Evolutionary conservation across 2,888 invertebrate species (phyloP), one percentile per base, ranked within the genome.

Genomic region (Oscheius sp.): DNA sequence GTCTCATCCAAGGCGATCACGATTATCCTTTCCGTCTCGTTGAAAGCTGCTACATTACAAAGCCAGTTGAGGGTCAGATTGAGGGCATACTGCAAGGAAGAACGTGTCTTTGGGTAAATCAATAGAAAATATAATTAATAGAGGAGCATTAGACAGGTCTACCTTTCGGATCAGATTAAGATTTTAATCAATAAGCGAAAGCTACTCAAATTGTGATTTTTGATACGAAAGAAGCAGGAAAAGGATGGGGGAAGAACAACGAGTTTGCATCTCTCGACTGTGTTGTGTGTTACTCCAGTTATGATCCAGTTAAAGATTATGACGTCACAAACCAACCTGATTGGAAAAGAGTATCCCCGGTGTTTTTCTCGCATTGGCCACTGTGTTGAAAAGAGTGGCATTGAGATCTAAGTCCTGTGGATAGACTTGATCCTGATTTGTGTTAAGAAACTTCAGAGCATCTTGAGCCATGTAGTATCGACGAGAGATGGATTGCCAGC

Each of bases 51-150:
- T 49, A 80, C 33, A 50, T 84, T 84, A 68, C 84, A 84, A 22
- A 84, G 56, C 73, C 80, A 84, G 57, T 84, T 84, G 22, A 81
- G 64, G 2, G 84, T 81, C 26, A 84, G 78, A 38, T 82, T 81
- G 38, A 84, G 73, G 33, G 84, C 83, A 64, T 82, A 78, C 84
- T 84, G 63, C 64, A 59, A 59, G n/a, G n/a, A n/a, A n/a, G n/a
- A n/a, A n/a, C n/a, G n/a, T n/a, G n/a, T n/a, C n/a, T n/a, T n/a
- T n/a, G n/a, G n/a, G n/a, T n/a, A n/a, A n/a, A n/a, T n/a, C n/a
- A n/a, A n/a, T n/a, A n/a, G n/a, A n/a, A n/a, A n/a, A n/a, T n/a
- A n/a, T n/a, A n/a, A n/a, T n/a, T n/a, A n/a, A n/a, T n/a, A n/a
- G n/a, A n/a, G n/a, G n/a, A n/a, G n/a, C n/a, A n/a, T n/a, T n/a